Conservation (phyloP, 2,797 vertebrate species). For the Bucorvus abyssinicus region DNA sequence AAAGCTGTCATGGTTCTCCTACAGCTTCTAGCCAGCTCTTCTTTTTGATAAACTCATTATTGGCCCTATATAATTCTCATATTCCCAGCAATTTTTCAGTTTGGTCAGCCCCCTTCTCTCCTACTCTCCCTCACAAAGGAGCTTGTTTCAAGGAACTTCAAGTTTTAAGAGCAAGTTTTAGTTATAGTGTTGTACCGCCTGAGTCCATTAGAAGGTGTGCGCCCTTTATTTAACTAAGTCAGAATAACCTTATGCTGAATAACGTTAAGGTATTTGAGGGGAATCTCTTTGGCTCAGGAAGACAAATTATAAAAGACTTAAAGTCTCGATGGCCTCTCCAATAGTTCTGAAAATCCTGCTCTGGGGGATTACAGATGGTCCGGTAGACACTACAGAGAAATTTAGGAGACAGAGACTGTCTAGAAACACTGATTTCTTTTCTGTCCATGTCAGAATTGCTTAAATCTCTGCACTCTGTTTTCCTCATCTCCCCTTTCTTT, state of each 20-base stretch:
- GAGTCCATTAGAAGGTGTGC: not conserved
- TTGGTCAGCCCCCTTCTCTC: conserved; percentile 26
- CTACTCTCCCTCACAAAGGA: not conserved
- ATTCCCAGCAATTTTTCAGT: conserved; percentile 11
- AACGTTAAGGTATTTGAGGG: not conserved
- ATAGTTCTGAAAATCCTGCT: not conserved
- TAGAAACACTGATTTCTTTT: not conserved
- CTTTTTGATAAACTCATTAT: conserved; percentile 41
- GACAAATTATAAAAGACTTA: not conserved
- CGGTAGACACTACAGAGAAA: not conserved
- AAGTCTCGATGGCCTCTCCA: not conserved
- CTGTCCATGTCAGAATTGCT: conserved; percentile 37
- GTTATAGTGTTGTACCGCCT: not conserved
- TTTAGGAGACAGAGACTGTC: conserved; percentile 35
- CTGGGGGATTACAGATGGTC: not conserved
- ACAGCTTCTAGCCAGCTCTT: conserved; percentile 56
- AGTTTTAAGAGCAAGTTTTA: not conserved
- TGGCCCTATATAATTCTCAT: conserved; percentile 17
- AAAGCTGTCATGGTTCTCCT: conserved; percentile 49
- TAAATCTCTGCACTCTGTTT: conserved; percentile 8
- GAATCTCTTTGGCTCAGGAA: not conserved
- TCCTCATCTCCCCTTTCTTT: not conserved
- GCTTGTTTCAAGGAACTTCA: not conserved
- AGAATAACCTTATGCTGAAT: not conserved
- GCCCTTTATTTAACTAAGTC: not conserved